A percentile compares a stretch with the other conserved stretches of the same genome.
These are phyloP conservation scores for Anthopleura xanthogrammica DNA, from an alignment of 92 coral and sea anemone genomes.

Conservation along the genomic window DNA sequence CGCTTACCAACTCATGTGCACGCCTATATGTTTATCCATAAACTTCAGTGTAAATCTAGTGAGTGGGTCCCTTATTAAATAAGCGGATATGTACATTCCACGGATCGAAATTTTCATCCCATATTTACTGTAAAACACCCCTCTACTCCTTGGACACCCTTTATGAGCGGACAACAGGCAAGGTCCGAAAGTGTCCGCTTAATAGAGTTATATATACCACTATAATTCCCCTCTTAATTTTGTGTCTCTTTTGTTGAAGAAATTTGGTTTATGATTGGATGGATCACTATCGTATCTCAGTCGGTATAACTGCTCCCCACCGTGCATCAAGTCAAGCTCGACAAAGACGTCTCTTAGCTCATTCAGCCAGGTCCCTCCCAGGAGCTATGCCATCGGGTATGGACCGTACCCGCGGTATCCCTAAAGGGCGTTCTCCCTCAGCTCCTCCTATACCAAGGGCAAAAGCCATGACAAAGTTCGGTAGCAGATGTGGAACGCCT, in stretches of 20 bases:
- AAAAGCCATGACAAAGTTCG: slow-evolving; percentile 23
- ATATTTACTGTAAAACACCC: too few relatives aligned
- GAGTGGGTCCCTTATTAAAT: too few relatives aligned
- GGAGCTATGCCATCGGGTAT: slow-evolving; percentile 75
- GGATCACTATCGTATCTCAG: slow-evolving; percentile 91
- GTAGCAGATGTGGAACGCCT: slow-evolving; percentile 32
- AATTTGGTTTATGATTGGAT: slow-evolving; percentile 91
- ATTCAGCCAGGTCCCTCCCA: slow-evolving; percentile 87
- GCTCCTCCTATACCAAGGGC: slow-evolving; percentile 89
- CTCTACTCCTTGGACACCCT: too few relatives aligned
- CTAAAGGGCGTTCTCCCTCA: slow-evolving; percentile 80
- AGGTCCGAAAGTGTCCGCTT: neutral
- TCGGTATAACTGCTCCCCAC: slow-evolving; percentile 81
- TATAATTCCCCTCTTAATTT: neutral
- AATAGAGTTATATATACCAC: neutral
- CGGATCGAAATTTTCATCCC: too few relatives aligned
- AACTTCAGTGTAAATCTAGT: too few relatives aligned
- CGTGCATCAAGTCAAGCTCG: slow-evolving; percentile 61
- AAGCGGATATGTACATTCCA: too few relatives aligned
- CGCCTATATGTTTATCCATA: too few relatives aligned
- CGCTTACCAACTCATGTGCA: too few relatives aligned
- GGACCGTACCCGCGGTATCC: slow-evolving; percentile 33
- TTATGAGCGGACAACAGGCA: too few relatives aligned
- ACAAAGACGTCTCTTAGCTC: slow-evolving; percentile 73
- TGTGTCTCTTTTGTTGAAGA: slow-evolving; percentile 36